Evolutionary conservation across 1,140 invertebrate genomes (phyloP).

Genomic region (Eumeta japonica): DNA sequence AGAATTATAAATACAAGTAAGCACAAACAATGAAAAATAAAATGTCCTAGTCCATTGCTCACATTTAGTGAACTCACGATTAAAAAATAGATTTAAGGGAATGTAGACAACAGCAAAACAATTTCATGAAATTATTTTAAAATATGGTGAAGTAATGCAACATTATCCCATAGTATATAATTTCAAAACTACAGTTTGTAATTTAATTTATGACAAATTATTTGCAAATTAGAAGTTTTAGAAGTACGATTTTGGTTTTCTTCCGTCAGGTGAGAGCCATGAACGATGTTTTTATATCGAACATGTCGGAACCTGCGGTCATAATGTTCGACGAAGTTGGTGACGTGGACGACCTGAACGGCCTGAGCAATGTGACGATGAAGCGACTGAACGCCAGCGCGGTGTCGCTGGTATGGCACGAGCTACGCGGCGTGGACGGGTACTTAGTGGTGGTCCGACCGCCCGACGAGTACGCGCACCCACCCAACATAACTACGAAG

Average conservation of each 20-base stretch:
- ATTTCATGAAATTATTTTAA: no score
- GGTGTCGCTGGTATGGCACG: conserved; percentile 63
- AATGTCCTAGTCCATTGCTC: no score
- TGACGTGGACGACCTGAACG: conserved; percentile 61
- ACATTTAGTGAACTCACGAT: no score
- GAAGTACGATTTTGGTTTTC: conserved; percentile 3
- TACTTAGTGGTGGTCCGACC: conserved; percentile 60
- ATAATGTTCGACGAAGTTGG: conserved; percentile 63
- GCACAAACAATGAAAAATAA: no score
- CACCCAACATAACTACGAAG: conserved; percentile 32
- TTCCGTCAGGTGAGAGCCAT: conserved; percentile 69
- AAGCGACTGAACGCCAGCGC: conserved; percentile 50
- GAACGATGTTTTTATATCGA: conserved; percentile 62
- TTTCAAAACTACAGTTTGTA: no score
- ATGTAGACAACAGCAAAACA: no score
- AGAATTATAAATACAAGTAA: no score
- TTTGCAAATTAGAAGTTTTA: no score
- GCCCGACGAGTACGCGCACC: conserved; percentile 54
- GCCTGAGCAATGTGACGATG: conserved; percentile 60
- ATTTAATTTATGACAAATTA: no score
- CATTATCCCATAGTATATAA: no score
- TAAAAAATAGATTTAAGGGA: no score
- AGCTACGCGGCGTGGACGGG: conserved; percentile 60
- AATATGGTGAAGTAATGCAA: no score
- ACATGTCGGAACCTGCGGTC: conserved; percentile 57